Base-by-base conservation (phyloP, 2,888 invertebrate species). In the Phortica magna region DNA sequence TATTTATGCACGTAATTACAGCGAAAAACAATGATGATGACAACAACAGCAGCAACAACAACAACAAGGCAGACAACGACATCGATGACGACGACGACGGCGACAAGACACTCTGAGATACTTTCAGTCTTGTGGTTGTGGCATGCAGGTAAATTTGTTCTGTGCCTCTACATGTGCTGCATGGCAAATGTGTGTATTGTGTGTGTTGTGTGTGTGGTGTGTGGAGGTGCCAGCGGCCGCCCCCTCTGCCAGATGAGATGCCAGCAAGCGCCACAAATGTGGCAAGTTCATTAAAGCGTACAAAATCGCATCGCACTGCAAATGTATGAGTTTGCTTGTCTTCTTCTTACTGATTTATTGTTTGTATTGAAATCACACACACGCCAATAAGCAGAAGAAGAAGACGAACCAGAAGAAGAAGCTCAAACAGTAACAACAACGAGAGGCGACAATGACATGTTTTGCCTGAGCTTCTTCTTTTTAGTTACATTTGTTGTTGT, bases 1-100 rank as follows among this genome's bases (percentile, higher is more conserved):
- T 71, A 88, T 86, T 86, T 86, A 86, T 88, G 83, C 88, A 87
- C 83, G 88, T 85, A 86, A 86, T 86, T 86, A 86, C 87, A 84
- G 77, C 80, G 78, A 77, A 78, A 80, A 79, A 74, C 77, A 78
- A 65, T 39, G 9, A 31, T 14, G 41, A n/a, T 19, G 12, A 1
- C 17, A 2, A 53, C 12, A 9, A 12, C 9, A 7, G 9, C 57
- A 57, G 1, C 2, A n/a, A 57, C 7, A 57, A 10, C 9, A n/a
- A 7, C 57, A 19, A 17, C 55, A 41, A 61, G n/a, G 10, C 3
- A 53, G 4, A 53, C 57, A 57, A 12, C 9, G n/a, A 57, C 12
- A 9, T 6, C 1, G 57, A 57, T 2, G 9, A 10, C 9, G 57
- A 7, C 57, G 17, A 17, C 55, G 19, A 48, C 43, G 61, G 43